Conservation (phyloP, 2,113 vertebrate species). For the Ramphastos sulfuratus region DNA sequence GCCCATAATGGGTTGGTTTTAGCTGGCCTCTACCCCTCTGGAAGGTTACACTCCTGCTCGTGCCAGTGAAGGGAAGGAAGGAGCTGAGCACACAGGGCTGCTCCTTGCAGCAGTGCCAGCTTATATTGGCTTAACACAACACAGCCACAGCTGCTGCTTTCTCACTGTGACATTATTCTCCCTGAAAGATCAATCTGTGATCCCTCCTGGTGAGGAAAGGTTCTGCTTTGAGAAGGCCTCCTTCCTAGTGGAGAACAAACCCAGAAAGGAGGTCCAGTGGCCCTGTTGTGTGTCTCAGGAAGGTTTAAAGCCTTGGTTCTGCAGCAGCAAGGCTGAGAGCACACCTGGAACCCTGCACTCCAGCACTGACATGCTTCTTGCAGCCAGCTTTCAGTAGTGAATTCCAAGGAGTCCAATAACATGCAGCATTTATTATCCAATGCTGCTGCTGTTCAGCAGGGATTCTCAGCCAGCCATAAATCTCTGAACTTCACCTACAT, state of each 20-base stretch:
- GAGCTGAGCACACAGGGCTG: not conserved
- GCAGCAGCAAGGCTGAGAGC: not conserved
- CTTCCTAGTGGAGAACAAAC: not conserved
- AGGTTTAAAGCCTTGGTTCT: not conserved
- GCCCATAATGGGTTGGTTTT: not conserved
- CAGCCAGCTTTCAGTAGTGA: not conserved
- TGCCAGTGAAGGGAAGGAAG: not conserved
- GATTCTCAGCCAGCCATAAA: not conserved
- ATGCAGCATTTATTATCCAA: not conserved
- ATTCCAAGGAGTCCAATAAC: not conserved
- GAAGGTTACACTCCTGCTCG: not conserved
- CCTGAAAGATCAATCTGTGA: not conserved
- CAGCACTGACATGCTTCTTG: not conserved
- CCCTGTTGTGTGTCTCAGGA: not conserved
- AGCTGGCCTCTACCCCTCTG: not conserved
- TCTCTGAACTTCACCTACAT: not conserved
- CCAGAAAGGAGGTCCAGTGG: not conserved
- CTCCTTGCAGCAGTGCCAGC: not conserved
- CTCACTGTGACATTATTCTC: not conserved
- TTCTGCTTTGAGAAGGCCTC: not conserved
- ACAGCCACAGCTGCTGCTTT: not conserved
- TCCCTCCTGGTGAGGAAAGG: not conserved
- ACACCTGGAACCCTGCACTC: fast-evolving
- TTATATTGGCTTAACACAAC: not conserved
- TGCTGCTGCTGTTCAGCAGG: not conserved